Evolutionary conservation across 2,113 vertebrate genomes (phyloP).

Genomic region (Festucalex cinctus): DNA sequence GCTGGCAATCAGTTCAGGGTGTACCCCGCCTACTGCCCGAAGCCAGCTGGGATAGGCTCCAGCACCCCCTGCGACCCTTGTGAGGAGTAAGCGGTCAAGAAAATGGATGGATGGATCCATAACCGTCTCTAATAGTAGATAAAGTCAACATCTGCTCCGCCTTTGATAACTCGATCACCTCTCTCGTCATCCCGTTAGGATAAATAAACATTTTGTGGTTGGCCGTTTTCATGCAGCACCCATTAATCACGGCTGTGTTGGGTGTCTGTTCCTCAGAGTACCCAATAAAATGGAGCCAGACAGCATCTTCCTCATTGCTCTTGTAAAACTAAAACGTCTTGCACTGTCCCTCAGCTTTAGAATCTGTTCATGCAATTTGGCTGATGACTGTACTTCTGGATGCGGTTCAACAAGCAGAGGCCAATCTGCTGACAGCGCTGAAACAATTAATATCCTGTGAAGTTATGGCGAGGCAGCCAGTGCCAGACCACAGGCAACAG

Average conservation of each 20-base stretch:
- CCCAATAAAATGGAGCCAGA: constrained; percentile 18
- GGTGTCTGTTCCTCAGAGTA: constrained; percentile 31
- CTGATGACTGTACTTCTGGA: constrained; percentile 69
- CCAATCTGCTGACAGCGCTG: constrained; percentile 68
- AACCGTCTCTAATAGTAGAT: neutral
- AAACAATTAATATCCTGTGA: constrained; percentile 72
- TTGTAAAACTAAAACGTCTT: constrained; percentile 26
- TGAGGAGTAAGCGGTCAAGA: too few species aligned
- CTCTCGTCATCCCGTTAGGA: constrained; percentile 3
- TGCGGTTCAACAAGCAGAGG: constrained; percentile 61
- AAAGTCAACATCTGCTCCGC: constrained; percentile 8
- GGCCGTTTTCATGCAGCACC: neutral
- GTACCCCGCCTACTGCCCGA: too few species aligned
- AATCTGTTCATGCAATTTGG: constrained; percentile 63
- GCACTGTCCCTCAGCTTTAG: constrained; percentile 27
- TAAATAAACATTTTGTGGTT: constrained; percentile 9
- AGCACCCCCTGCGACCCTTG: too few species aligned
- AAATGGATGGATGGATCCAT: too few species aligned
- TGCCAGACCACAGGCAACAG: constrained; percentile 39
- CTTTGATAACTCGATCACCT: neutral
- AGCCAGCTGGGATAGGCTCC: too few species aligned
- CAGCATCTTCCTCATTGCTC: constrained; percentile 20
- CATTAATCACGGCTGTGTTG: neutral
- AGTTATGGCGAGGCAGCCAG: constrained; percentile 63
- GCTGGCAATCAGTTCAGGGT: too few species aligned